phyloP scores from a whole-genome alignment of 1,140 invertebrate genomes.

The Zaprionus inermis region DNA sequence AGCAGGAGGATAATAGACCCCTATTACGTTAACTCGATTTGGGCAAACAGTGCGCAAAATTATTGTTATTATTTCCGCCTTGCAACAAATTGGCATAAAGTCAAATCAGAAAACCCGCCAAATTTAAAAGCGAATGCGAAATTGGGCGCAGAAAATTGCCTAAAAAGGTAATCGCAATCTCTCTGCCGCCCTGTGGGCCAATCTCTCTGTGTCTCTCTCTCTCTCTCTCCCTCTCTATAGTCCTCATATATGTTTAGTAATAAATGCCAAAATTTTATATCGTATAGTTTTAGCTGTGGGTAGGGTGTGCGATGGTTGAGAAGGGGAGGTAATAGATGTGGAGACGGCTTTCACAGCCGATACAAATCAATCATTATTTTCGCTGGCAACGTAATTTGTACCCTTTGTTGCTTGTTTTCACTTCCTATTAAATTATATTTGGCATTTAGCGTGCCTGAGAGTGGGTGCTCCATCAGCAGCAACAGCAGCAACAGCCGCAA shows the following conservation, averaged over 20 bases:
- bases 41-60: slow-evolving; percentile 76
- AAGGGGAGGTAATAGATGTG: background rate
- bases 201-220: background rate
- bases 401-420: slow-evolving; percentile 81
- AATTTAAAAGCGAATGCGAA: slow-evolving; percentile 50
- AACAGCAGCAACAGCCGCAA: slow-evolving; percentile 21
- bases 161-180: slow-evolving; percentile 20
- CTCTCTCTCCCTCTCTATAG: background rate
- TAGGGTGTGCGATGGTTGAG: background rate
- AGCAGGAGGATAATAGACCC: slow-evolving; percentile 43
- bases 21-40: slow-evolving; percentile 79
- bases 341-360: slow-evolving; percentile 64
- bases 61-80: slow-evolving; percentile 78
- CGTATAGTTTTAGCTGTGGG: background rate
- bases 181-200: background rate
- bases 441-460: slow-evolving; percentile 72
- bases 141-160: slow-evolving; percentile 66
- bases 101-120: slow-evolving; percentile 25
- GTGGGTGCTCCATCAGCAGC: slow-evolving; percentile 60
- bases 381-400: slow-evolving; percentile 66
- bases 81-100: slow-evolving; percentile 61
- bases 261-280: slow-evolving; percentile 58
- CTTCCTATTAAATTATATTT: slow-evolving; percentile 83
- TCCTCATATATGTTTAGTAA: slow-evolving; percentile 37
- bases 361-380: slow-evolving; percentile 81